These are phyloP conservation scores for Netelia inedita DNA, from an alignment of 2,888 invertebrate species.

Conservation along the genomic window DNA sequence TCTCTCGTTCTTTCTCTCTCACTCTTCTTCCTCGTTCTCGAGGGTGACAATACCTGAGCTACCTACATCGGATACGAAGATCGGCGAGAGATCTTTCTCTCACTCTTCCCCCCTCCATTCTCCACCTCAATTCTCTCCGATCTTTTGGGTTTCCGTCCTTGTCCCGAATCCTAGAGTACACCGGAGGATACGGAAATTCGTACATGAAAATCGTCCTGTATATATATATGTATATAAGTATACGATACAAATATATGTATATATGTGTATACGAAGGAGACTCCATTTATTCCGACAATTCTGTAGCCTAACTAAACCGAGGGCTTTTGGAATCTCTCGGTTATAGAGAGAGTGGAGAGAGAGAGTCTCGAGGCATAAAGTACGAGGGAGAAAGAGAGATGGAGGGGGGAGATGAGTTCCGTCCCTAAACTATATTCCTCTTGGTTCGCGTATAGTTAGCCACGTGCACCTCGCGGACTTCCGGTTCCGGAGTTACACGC, in stretches of 20 bases:
- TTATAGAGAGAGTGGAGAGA: not conserved
- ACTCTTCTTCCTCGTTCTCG: slow-evolving; percentile 29
- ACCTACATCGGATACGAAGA: slow-evolving; percentile 23
- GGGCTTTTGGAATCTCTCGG: slow-evolving; percentile 34
- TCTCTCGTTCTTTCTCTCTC: slow-evolving; percentile 53
- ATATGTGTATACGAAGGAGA: not conserved
- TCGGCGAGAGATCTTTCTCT: slow-evolving; percentile 41
- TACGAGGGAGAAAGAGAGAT: slow-evolving; percentile 4
- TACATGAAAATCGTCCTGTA: slow-evolving; percentile 30
- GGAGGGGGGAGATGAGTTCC: not conserved
- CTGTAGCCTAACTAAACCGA: slow-evolving; percentile 30
- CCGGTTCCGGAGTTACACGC: slow-evolving; percentile 45
- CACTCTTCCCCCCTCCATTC: slow-evolving; percentile 1
- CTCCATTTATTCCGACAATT: slow-evolving; percentile 14
- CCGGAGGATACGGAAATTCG: slow-evolving; percentile 62
- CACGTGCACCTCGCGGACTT: slow-evolving; percentile 19
- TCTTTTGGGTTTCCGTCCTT: slow-evolving; percentile 23
- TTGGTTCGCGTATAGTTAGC: slow-evolving; percentile 16
- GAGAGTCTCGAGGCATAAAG: not conserved
- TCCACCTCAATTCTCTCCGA: slow-evolving; percentile 17
- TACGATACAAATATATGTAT: not conserved
- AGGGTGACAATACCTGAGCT: slow-evolving; percentile 46
- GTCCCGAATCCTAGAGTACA: slow-evolving; percentile 37
- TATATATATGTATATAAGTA: not conserved
- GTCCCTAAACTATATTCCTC: slow-evolving; percentile 25